Base-by-base conservation (phyloP, 2,888 invertebrate species). In the Agapostemon virescens region DNA sequence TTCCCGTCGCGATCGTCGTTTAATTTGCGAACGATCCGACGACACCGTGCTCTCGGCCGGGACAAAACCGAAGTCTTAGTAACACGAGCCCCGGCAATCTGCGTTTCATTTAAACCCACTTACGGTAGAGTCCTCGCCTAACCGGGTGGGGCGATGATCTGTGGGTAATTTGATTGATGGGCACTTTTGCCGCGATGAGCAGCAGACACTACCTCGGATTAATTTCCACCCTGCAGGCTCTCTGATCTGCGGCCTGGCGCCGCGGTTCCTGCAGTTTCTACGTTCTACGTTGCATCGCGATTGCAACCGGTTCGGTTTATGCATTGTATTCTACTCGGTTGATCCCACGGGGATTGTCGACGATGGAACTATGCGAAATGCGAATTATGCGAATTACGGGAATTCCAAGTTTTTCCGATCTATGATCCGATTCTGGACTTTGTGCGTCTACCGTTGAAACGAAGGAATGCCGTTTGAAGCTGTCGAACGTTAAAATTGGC, bases 11-110 rank as follows among this genome's bases (percentile, higher is more conserved):
- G 72, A 86, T 87, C 81, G 85, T 63, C 77, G 76, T 77, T 74
- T 84, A 87, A 85, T 83, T 77, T 82, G 81, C 75, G 72, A 86
- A 74, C 79, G 82, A 85, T 75, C 36, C 55, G 52, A 23, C 52
- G 23, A 52, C 52, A 13, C 13, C 13, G 33, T 40, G 58, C 73
- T 52, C 69, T n/a, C n/a, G n/a, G 49, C 55, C 49, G 55, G 30
- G 55, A 45, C 68, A 38, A 49, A 49, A 42, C 40, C 66, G 33
- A 36, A 63, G 52, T 36, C 63, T 63, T 63, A 23, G 64, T 23
- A 64, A 67, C 17, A 45, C 13, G 30, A 30, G 30, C 42, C 30
- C 20, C 42, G 67, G 45, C 45, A 42, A 67, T 67, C 67, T 67
- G 30, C 45, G 64, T 63, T 63, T 63, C 63, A 63, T 63, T 63